Conservation (phyloP, 2,888 invertebrate genomes). For the Hydraecia micacea region DNA sequence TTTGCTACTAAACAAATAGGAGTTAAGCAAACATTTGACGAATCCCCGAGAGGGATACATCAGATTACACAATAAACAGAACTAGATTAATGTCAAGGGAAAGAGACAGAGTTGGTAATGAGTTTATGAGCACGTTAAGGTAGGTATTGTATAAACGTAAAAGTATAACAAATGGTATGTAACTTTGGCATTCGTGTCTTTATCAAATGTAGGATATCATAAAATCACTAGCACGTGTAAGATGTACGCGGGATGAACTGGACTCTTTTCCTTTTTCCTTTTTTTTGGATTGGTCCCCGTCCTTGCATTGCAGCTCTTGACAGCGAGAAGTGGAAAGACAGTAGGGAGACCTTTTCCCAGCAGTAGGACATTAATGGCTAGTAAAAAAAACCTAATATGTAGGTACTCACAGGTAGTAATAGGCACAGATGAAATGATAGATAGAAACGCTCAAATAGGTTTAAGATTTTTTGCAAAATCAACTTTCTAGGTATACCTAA, state of each 20-base stretch:
- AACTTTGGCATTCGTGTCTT: neutral
- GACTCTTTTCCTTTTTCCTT: too few species aligned
- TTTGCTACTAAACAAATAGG: conserved; percentile 33
- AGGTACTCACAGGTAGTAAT: neutral
- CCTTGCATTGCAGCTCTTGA: neutral
- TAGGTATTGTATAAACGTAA: neutral
- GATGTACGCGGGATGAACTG: neutral
- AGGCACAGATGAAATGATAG: neutral
- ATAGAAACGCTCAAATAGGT: neutral
- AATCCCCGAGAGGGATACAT: conserved; percentile 26
- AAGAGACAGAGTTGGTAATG: neutral
- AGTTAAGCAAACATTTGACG: conserved; percentile 44
- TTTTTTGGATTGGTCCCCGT: neutral
- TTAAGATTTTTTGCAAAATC: neutral
- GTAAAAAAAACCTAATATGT: neutral
- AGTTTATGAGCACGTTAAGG: neutral
- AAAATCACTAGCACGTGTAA: neutral
- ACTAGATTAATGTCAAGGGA: conserved; percentile 14
- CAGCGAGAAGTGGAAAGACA: neutral
- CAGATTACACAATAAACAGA: conserved; percentile 35
- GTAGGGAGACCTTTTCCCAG: neutral
- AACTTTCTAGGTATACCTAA: neutral
- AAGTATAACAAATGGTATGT: neutral
- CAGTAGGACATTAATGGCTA: neutral
- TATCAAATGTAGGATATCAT: neutral